phyloP scores from a whole-genome alignment of 2,113 vertebrate species.

The Butorides virescens region DNA sequence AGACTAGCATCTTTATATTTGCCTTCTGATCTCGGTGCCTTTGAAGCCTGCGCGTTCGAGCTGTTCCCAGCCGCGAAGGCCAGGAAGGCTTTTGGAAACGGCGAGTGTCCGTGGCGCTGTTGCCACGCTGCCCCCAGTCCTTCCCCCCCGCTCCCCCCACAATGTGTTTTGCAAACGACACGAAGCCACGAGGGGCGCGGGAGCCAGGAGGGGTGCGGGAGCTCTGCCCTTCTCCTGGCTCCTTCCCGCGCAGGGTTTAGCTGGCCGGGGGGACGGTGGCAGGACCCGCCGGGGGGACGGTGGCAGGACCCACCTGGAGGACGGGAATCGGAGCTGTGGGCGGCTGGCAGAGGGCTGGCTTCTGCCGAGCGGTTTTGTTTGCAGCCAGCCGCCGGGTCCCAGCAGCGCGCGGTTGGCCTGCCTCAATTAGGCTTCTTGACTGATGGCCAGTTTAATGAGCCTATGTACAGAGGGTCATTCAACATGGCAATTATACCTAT shows the following conservation, averaged over 20 bases:
- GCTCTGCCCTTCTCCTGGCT: neutral
- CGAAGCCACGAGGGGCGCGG: neutral
- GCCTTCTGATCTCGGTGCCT: neutral
- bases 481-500: slow-evolving; percentile 75
- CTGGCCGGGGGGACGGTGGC: neutral
- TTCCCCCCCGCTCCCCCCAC: neutral
- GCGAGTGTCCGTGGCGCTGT: neutral
- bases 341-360: neutral
- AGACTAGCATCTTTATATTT: neutral
- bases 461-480: slow-evolving; percentile 78
- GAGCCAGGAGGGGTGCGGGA: neutral
- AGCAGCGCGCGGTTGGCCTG: neutral
- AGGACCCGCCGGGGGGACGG: neutral
- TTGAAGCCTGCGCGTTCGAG: neutral
- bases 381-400: slow-evolving; percentile 31
- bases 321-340: neutral
- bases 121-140: neutral
- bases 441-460: slow-evolving; percentile 82
- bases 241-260: neutral
- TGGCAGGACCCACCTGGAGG: neutral
- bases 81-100: neutral
- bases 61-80: neutral
- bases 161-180: neutral
- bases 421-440: slow-evolving; percentile 77
- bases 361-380: neutral